Base-by-base conservation (phyloP, 2,113 vertebrate species). In the Recurvirostra avosetta region DNA sequence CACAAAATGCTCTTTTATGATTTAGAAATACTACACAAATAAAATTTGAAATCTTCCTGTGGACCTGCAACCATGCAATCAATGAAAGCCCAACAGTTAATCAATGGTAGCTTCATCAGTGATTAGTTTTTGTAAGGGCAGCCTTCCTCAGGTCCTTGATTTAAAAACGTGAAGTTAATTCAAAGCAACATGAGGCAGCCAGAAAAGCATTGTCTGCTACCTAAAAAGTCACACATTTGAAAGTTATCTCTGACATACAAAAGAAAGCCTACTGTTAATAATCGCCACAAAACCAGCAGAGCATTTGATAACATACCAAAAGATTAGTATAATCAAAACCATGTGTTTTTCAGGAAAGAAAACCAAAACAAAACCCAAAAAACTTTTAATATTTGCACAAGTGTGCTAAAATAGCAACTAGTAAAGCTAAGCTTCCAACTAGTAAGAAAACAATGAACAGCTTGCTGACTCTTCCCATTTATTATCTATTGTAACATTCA, bases 51-150 rank as follows among this genome's bases (percentile, higher is more conserved):
- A 61, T 85, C 84, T 93, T 94, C 66, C 56, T 4, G 15, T 72
- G 86, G 62, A 88, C 88, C 73, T 89, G 76, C 55, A 95, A 89
- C 66, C 3, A 7, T 62, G 94, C 95, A 97, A 95, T 97, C 94
- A 97, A 91, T 92, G 95, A 75, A 88, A 95, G 45, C 61, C 59
- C 59, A 96, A 76, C 91, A 91, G 89, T 91, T 96, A 95, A 97
- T 97, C 92, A 96, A 97, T 90, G 89, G 62, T 15, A 95, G 84
- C 83, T 92, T 96, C 91, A 95, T 82, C 93, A 85, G 80, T 79
- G 92, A 96, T 96, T 95, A 79, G 74, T 59, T 95, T 85, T 82
- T 66, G 73, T 73, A 55, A 73, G 84, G 58, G 58, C 32, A 87
- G 62, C 71, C 58, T 85, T 91, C 77, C 66, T 77, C 49, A 86